Conservation (phyloP, 1,140 invertebrate species). For the Drosophila grimshawi region DNA sequence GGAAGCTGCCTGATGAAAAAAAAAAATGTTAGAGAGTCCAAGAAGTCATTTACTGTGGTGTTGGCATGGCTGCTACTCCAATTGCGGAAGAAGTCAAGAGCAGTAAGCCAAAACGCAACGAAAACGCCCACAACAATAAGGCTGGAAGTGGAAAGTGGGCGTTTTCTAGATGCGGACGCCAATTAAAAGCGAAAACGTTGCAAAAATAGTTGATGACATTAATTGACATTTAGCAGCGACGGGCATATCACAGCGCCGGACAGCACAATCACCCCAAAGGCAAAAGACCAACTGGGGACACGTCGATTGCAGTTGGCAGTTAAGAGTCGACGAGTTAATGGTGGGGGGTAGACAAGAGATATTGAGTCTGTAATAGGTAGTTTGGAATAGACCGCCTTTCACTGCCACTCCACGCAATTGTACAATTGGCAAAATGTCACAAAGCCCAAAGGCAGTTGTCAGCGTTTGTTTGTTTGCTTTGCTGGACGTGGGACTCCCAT, state of each 20-base stretch:
- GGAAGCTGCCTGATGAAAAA: conserved; percentile 40
- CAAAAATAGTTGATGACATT: conserved; percentile 80
- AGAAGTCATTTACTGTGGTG: conserved; percentile 28
- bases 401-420: conserved; percentile 74
- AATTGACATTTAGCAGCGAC: conserved; percentile 82
- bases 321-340: background rate
- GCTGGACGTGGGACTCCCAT: conserved; percentile 76
- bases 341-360: conserved; percentile 5
- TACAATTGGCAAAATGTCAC: conserved; percentile 80
- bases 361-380: conserved; percentile 18
- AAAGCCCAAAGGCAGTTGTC: conserved; percentile 79
- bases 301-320: background rate
- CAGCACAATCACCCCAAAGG: conserved; percentile 78
- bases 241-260: conserved; percentile 78
- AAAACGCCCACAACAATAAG: conserved; percentile 46
- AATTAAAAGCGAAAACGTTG: conserved; percentile 80
- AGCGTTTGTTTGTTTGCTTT: conserved; percentile 48
- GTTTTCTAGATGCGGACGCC: conserved; percentile 45
- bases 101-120: conserved; percentile 17
- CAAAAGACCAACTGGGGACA: conserved; percentile 35
- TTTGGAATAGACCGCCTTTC: conserved; percentile 67
- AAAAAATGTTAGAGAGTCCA: conserved; percentile 4
- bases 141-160: conserved; percentile 53
- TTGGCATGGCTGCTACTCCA: background rate
- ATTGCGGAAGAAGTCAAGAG: conserved; percentile 68